Evolutionary conservation across 2,113 vertebrate genomes (phyloP).

Genomic region (Caracal caracal): DNA sequence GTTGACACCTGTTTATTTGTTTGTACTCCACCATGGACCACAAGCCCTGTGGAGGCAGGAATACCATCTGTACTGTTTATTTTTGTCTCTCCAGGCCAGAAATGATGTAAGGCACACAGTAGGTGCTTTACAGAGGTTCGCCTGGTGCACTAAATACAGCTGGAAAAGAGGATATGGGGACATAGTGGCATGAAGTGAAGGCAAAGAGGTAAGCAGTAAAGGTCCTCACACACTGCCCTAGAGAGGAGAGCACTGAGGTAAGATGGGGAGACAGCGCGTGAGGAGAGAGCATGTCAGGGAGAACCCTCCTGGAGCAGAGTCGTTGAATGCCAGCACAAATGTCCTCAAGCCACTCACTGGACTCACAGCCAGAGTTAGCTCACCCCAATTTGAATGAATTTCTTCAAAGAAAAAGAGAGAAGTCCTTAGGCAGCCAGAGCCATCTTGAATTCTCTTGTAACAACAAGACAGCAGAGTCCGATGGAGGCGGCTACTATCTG

Average conservation of each 20-base stretch:
- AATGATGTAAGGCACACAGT: background rate
- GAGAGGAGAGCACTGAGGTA: background rate
- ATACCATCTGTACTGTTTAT: fast-evolving
- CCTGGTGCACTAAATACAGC: background rate
- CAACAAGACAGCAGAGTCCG: background rate
- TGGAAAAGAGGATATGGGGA: background rate
- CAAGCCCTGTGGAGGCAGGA: background rate
- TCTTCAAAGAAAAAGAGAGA: background rate
- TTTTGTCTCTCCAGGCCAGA: background rate
- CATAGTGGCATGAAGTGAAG: background rate
- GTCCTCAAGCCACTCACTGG: background rate
- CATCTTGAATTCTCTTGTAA: background rate
- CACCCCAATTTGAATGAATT: background rate
- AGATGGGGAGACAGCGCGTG: fast-evolving
- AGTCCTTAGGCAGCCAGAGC: background rate
- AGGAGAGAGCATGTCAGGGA: background rate
- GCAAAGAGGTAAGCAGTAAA: background rate
- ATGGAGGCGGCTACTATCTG: background rate
- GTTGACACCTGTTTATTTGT: background rate
- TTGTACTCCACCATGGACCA: background rate
- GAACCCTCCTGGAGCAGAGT: fast-evolving
- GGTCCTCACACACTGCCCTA: fast-evolving
- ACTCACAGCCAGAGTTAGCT: background rate
- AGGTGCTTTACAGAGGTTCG: background rate
- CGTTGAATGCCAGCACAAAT: fast-evolving